These are phyloP conservation scores for Sipha maydis DNA, from an alignment of 2,888 invertebrate species.

Conservation along the genomic window DNA sequence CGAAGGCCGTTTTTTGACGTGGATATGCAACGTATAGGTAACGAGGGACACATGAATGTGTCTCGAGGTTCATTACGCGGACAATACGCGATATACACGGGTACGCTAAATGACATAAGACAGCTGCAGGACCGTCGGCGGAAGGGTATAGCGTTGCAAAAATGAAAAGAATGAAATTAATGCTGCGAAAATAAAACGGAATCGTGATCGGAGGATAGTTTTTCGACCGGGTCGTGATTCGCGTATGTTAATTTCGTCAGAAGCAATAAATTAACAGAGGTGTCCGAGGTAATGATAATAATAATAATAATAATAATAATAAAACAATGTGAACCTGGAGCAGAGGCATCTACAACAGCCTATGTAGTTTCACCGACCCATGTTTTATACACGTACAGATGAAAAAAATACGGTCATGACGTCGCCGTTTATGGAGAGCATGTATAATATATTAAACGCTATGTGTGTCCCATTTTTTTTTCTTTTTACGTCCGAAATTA, in stretches of 20 bases:
- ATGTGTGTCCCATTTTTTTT: slow-evolving; percentile 14
- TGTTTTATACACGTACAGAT: not conserved
- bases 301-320: not conserved
- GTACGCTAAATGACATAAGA: not conserved
- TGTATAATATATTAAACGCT: not conserved
- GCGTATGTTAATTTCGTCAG: slow-evolving; percentile 29
- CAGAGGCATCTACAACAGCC: not conserved
- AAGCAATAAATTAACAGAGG: slow-evolving; percentile 42
- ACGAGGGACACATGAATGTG: not conserved
- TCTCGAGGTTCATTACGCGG: not conserved
- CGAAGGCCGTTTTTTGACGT: slow-evolving; percentile 19
- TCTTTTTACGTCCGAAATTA: slow-evolving; percentile 16
- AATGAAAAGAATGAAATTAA: not conserved
- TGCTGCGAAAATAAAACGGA: not conserved
- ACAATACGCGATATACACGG: too few species aligned
- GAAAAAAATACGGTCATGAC: slow-evolving; percentile 11
- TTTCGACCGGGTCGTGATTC: slow-evolving; percentile 44
- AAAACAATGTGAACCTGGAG: not conserved
- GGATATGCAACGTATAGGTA: not conserved
- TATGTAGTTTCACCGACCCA: not conserved
- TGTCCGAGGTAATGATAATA: not conserved
- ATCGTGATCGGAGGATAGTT: slow-evolving; percentile 40
- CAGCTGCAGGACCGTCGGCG: not conserved
- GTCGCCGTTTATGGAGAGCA: slow-evolving; percentile 8
- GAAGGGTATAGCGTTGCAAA: not conserved